These are phyloP conservation scores for Vanessa cardui DNA, from an alignment of 2,888 invertebrate genomes.

Conservation along the genomic window DNA sequence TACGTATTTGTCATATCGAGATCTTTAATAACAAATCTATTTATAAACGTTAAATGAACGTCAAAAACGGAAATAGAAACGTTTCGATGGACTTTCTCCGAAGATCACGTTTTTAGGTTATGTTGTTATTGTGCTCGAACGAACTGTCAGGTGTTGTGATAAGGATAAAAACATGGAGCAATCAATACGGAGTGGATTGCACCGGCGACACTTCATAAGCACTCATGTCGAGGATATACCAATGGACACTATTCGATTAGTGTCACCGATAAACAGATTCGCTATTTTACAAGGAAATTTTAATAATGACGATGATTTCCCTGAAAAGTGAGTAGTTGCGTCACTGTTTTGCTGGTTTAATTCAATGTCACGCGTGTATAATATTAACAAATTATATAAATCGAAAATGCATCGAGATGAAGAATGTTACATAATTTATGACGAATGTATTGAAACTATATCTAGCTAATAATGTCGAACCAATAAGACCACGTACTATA, in stretches of 20 bases:
- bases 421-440: too few relatives aligned
- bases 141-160: conserved; percentile 41
- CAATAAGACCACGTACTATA: too few relatives aligned
- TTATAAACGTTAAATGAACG: background rate
- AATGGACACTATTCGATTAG: conserved; percentile 67
- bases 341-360: background rate
- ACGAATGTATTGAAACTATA: too few relatives aligned
- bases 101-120: conserved; percentile 50
- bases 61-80: background rate
- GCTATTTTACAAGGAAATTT: conserved; percentile 67
- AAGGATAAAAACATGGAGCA: conserved; percentile 54
- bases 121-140: conserved; percentile 49
- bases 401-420: too few relatives aligned
- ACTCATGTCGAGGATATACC: conserved; percentile 61
- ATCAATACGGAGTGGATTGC: conserved; percentile 57
- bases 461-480: too few relatives aligned
- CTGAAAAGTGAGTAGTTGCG: conserved; percentile 64
- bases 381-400: background rate
- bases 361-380: background rate
- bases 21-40: conserved; percentile 10
- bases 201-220: conserved; percentile 68
- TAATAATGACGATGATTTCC: conserved; percentile 50
- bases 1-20: conserved; percentile 24
- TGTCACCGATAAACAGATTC: conserved; percentile 70
- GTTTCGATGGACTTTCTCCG: background rate